phyloP scores from a whole-genome alignment of 2,888 invertebrate genomes.

The Nebria brevicollis region DNA sequence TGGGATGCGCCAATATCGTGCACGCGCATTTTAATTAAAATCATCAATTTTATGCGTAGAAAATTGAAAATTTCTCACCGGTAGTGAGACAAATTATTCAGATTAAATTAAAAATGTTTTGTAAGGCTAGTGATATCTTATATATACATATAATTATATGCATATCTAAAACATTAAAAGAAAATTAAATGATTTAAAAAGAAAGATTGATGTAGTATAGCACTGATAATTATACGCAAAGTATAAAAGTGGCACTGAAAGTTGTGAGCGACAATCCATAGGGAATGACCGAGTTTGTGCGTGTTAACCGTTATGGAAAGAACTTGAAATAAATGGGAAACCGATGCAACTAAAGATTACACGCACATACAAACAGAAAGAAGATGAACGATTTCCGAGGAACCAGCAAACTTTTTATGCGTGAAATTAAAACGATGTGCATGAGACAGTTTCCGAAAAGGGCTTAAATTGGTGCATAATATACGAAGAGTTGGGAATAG shows the following conservation, averaged over 20 bases:
- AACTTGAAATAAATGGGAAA: slow-evolving; percentile 12
- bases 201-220: not conserved
- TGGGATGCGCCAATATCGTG: too few species aligned
- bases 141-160: too few species aligned
- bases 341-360: slow-evolving; percentile 4
- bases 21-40: too few species aligned
- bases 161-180: too few species aligned
- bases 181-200: too few species aligned
- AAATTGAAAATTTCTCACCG: too few species aligned
- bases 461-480: not conserved
- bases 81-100: too few species aligned
- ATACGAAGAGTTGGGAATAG: too few species aligned
- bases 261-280: not conserved
- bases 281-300: not conserved
- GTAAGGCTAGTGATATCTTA: too few species aligned
- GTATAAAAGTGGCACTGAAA: not conserved
- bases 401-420: slow-evolving; percentile 10
- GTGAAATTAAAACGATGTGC: slow-evolving; percentile 12
- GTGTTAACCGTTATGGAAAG: not conserved
- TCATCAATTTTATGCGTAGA: too few species aligned
- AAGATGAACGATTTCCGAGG: not conserved
- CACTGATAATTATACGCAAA: not conserved
- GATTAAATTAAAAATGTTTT: too few species aligned
- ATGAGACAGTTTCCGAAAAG: not conserved
- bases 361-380: not conserved